Base-by-base conservation (phyloP, 2,888 invertebrate species). In the Myopa tessellatipennis region DNA sequence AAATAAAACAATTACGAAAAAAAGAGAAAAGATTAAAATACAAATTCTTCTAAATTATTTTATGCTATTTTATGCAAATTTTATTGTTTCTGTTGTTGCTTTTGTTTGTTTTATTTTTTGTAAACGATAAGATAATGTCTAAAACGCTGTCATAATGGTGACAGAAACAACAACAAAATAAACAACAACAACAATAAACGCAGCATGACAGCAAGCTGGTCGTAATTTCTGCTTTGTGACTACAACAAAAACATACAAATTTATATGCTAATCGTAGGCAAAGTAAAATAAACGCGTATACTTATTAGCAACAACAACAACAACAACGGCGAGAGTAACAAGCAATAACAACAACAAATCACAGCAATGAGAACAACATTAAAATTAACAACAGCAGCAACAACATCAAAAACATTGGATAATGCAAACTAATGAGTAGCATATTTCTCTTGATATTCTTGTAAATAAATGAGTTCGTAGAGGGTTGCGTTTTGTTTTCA, bases 181-280 rank as follows among this genome's bases (percentile, higher is more conserved):
- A 69, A 18, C n/a, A 69, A 4, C 69, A 50, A 52, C 36, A 55
- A 14, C 45, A 67, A 67, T 8, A n/a, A n/a, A n/a, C 55, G 55
- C 36, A 67, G 40, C 40, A 67, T 67, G 36, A 40, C 67, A 40
- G 36, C 67, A 68, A 16, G 58, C 38, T n/a, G 26, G 16, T 34
- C 14, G 26, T 26, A 5, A 65, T 67, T 10, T 67, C 12, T 16
- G 1, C 6, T 16, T 45, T 18, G 18, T 69, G 40, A 52, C 4
- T 74, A 36, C 45, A 75, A 76, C 16, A 78, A 80, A 74, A 16
- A 34, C 61, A 74, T 10, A 34, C 61, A 61, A 60, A 76, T 76
- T 76, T 76, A 52, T 61, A 70, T 70, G 70, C 76, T 76, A 76
- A 76, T 76, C 76, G 61, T 69, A 50, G 70, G 63, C 16, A 58